Conservation (phyloP, 1,140 invertebrate species). For the Drosophila auraria region DNA sequence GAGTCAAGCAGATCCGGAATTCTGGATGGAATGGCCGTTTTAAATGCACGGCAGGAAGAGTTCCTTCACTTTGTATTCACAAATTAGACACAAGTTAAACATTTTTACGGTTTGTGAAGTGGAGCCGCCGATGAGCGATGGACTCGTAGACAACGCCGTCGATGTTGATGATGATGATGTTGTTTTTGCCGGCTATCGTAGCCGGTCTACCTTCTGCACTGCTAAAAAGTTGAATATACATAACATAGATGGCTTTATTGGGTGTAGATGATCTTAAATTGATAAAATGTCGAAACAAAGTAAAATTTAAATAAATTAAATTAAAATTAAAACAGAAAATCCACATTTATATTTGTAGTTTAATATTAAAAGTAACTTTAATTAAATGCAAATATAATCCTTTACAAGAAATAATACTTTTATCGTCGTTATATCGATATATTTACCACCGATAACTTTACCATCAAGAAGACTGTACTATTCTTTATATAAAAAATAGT, state of each 20-base stretch:
- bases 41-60: slow-evolving; percentile 47
- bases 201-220: neutral
- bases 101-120: slow-evolving; percentile 54
- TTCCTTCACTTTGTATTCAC: slow-evolving; percentile 64
- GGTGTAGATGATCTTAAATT: too few relatives aligned
- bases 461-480: too few relatives aligned
- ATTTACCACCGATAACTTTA: too few relatives aligned
- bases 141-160: slow-evolving; percentile 26
- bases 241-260: neutral
- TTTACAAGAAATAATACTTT: too few relatives aligned
- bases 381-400: too few relatives aligned
- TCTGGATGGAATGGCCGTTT: slow-evolving; percentile 24
- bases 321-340: too few relatives aligned
- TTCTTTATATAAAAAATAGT: too few relatives aligned
- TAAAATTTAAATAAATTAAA: too few relatives aligned
- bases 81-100: slow-evolving; percentile 69
- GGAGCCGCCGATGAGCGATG: slow-evolving; percentile 45
- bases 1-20: slow-evolving; percentile 9
- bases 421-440: too few relatives aligned
- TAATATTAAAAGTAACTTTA: too few relatives aligned
- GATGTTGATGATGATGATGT: slow-evolving; percentile 24
- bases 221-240: neutral
- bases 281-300: too few relatives aligned
- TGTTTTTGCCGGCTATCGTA: slow-evolving; percentile 15
- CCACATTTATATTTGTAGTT: too few relatives aligned